Conservation (phyloP, 2,113 vertebrate species). For the Pseudorectes ferrugineus region DNA sequence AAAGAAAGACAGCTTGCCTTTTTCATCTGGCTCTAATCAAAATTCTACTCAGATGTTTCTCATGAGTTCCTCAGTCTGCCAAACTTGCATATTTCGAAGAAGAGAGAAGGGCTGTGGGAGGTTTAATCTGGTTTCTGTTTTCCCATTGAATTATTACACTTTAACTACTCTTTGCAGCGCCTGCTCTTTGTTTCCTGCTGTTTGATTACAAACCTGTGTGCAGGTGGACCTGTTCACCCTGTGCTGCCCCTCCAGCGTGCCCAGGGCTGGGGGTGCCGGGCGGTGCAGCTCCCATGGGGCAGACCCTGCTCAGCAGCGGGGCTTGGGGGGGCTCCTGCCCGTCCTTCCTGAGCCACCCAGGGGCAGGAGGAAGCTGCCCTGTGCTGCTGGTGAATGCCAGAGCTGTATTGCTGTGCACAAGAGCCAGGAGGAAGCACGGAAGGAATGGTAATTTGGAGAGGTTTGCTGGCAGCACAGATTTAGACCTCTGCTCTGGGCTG, state of each 20-base stretch:
- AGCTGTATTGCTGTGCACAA: rapidly evolving
- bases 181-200: neutral
- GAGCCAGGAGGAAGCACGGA: neutral
- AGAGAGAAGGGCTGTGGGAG: neutral
- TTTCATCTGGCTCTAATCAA: neutral
- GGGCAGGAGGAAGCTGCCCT: neutral
- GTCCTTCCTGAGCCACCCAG: rapidly evolving
- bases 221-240: rapidly evolving
- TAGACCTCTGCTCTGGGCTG: neutral
- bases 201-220: neutral
- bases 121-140: neutral
- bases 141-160: neutral
- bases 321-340: neutral
- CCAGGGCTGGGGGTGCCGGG: rapidly evolving
- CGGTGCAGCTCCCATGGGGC: neutral
- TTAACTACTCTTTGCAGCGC: rapidly evolving
- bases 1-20: neutral
- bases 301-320: rapidly evolving
- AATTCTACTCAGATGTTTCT: neutral
- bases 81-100: neutral
- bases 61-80: neutral
- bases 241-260: no score
- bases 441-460: neutral
- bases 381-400: neutral
- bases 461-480: neutral